These are phyloP conservation scores for Phyllotis vaccarum DNA, from an alignment of 2,797 vertebrate species.

Conservation along the genomic window DNA sequence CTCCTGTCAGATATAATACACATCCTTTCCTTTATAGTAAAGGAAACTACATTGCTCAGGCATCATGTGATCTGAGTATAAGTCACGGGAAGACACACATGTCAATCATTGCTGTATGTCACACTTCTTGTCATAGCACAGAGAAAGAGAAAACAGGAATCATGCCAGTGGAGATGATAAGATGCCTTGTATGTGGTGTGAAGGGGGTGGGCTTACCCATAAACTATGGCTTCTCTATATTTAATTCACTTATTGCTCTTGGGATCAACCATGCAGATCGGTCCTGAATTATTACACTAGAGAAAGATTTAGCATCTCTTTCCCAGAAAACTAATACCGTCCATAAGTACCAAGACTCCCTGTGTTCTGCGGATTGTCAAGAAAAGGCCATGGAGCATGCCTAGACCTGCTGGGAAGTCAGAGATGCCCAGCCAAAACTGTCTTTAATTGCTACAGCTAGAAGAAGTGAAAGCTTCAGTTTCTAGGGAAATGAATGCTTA, in stretches of 20 bases:
- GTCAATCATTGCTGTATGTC: not conserved
- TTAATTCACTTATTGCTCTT: conserved; percentile 49
- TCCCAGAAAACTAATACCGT: conserved; percentile 71
- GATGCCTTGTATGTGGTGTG: not conserved
- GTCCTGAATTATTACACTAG: conserved; percentile 37
- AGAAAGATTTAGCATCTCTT: conserved; percentile 70
- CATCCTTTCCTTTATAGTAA: not conserved
- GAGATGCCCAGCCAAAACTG: conserved; percentile 25
- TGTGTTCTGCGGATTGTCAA: not conserved
- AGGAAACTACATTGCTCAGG: not conserved
- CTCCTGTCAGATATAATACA: rapidly evolving
- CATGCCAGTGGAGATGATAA: not conserved
- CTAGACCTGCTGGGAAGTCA: conserved; percentile 49
- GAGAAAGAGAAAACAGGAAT: not conserved
- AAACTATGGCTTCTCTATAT: conserved; percentile 45
- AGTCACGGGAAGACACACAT: not conserved
- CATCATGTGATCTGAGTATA: rapidly evolving
- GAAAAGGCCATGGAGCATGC: conserved; percentile 41
- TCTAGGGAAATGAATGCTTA: conserved; percentile 78
- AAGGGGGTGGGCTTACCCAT: not conserved
- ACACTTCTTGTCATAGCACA: not conserved
- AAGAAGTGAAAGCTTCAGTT: conserved; percentile 49
- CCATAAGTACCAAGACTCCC: conserved; percentile 58
- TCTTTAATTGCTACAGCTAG: conserved; percentile 65
- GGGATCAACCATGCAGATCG: conserved; percentile 55